Evolutionary conservation across 2,888 invertebrate species (phyloP).

Genomic region (Sarcophaga rosellei): DNA sequence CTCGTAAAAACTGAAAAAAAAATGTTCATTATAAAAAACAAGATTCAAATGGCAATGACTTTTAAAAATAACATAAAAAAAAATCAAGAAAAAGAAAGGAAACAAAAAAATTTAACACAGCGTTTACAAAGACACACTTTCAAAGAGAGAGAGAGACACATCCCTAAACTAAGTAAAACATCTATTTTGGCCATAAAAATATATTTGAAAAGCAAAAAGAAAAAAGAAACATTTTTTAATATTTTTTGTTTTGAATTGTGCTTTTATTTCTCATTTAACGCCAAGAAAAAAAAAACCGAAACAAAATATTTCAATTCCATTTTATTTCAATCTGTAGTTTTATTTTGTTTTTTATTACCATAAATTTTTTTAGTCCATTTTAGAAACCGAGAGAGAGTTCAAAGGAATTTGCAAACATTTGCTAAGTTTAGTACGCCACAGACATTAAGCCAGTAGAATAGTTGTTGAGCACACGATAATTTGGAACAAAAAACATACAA

Average conservation of each 20-base stretch:
- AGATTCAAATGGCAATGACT: conserved; percentile 9
- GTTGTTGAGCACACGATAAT: conserved; percentile 15
- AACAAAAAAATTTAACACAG: neutral
- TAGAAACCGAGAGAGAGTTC: conserved; percentile 35
- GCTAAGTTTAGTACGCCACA: conserved; percentile 56
- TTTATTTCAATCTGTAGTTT: conserved; percentile 8
- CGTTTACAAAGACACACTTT: conserved; percentile 17
- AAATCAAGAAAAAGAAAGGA: neutral
- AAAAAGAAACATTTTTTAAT: neutral
- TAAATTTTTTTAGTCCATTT: neutral
- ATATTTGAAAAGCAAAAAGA: neutral
- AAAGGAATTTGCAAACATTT: conserved; percentile 59
- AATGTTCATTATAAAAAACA: no score
- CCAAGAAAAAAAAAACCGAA: neutral
- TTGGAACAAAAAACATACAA: conserved; percentile 13
- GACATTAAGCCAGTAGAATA: conserved; percentile 59
- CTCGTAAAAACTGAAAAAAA: no score
- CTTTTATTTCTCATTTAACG: neutral
- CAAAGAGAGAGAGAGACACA: conserved; percentile 32
- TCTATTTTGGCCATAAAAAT: no score
- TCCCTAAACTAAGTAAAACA: conserved; percentile 39
- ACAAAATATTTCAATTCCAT: conserved; percentile 57
- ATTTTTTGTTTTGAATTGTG: neutral
- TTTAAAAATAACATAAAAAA: neutral
- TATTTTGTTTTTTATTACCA: neutral